Base-by-base conservation (phyloP, 1,140 invertebrate genomes). In the Brachionus koreanus region DNA sequence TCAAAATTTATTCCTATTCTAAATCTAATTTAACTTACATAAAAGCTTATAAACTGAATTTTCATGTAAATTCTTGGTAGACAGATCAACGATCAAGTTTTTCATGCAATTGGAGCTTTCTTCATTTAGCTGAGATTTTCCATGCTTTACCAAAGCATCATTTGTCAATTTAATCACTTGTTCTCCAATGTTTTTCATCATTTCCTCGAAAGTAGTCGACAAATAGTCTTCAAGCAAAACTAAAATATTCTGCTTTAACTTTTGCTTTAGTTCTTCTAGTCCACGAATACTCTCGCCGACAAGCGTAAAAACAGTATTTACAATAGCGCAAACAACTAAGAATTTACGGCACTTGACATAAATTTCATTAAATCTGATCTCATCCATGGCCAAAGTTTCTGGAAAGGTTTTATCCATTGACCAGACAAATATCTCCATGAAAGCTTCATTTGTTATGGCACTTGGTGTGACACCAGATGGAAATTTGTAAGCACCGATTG, bases 341-440 rank as follows among this genome's bases (percentile, higher is more conserved):
- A 93, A 86, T 84, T 91, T 89, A 83, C 90, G 90, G 0, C 91
- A 89, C 85, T 91, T 90, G 33, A 91, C 88, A 52, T 92, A 89
- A 3, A 95, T 86, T 83, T 92, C 92, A 5, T 91, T 84, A 85
- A 94, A 91, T 85, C 94, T 90, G 6, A 88, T 88, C 84, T 92
- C 91, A 87, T 95, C 94, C 83, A 95, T 88, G 83, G 92, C 88
- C 10, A 95, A 87, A 16, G 93, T 93, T 92, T 88, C 87, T 39
- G 87, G 86, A 82, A 86, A 88, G 5, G 85, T 49, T 35, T 90
- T 83, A 4, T 84, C 88, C 3, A 90, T 87, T 81, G 93, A 90
- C 93, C 93, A 95, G 65, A 93, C 90, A 5, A 95, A 86, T 16
- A 95, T 88, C 86, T 95, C 93, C 39, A 94, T 87, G 85, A 93